These are phyloP conservation scores for Oxyura jamaicensis DNA, from an alignment of 2,113 vertebrate species.

Conservation along the genomic window DNA sequence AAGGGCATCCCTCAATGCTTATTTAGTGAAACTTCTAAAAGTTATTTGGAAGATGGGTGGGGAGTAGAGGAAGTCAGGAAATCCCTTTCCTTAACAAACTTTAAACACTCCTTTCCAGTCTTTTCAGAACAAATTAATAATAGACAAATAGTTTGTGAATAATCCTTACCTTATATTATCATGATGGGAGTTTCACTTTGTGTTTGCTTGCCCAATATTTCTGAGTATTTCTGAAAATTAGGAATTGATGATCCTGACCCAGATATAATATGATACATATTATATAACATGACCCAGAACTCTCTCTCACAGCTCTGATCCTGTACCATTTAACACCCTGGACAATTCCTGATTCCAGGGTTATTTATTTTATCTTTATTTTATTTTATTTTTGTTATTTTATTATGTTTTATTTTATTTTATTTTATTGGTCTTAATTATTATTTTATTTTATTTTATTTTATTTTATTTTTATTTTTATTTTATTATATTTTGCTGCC, in stretches of 20 bases:
- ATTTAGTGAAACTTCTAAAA: slow-evolving; percentile 35
- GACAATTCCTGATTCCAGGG: background rate
- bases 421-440: no score
- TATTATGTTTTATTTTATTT: no score
- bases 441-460: no score
- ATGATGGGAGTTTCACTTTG: slow-evolving; percentile 2
- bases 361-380: background rate
- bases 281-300: background rate
- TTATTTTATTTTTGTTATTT: background rate
- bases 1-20: slow-evolving; percentile 28
- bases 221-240: slow-evolving; percentile 58
- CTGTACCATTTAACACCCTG: background rate
- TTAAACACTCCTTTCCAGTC: background rate
- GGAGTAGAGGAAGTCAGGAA: slow-evolving; percentile 43
- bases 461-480: no score
- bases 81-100: slow-evolving; percentile 57
- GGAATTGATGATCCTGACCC: background rate
- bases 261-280: background rate
- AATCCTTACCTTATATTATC: slow-evolving; percentile 28
- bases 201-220: slow-evolving; percentile 40
- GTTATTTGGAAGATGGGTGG: slow-evolving; percentile 40
- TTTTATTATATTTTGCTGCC: background rate
- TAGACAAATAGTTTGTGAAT: slow-evolving; percentile 32
- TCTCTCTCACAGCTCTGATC: background rate
- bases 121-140: slow-evolving; percentile 62